Conservation (phyloP, 2,888 invertebrate species). For the Eumerus sabulonum region DNA sequence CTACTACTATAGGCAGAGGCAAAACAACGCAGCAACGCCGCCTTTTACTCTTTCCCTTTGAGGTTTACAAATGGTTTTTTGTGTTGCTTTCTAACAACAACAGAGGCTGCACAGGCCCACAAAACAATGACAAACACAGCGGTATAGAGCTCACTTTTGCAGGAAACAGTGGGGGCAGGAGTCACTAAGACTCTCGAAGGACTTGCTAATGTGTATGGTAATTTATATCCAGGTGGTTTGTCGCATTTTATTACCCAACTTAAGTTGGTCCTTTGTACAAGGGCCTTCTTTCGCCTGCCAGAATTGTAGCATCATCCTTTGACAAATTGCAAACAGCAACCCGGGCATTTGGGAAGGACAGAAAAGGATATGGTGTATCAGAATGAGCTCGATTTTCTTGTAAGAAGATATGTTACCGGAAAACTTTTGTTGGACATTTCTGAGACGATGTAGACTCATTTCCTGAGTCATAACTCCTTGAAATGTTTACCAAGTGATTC, state of each 20-base stretch:
- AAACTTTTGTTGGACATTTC: constrained; percentile 21
- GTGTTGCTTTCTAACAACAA: constrained; percentile 15
- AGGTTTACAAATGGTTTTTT: not conserved
- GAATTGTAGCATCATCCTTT: not conserved
- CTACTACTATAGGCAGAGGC: constrained; percentile 23
- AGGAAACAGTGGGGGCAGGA: constrained; percentile 12
- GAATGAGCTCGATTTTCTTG: constrained; percentile 46
- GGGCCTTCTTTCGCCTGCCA: constrained; percentile 26
- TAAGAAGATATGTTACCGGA: constrained; percentile 41
- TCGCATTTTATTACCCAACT: constrained; percentile 68
- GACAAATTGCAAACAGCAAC: not conserved
- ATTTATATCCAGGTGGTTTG: constrained; percentile 69
- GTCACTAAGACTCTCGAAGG: constrained; percentile 56
- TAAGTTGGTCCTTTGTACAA: constrained; percentile 58
- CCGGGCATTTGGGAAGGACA: not conserved
- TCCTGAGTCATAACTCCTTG: too few relatives aligned
- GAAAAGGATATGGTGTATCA: constrained; percentile 41
- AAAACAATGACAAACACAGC: constrained; percentile 30
- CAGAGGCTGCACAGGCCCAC: not conserved
- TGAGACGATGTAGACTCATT: too few relatives aligned
- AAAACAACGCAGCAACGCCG: constrained; percentile 54
- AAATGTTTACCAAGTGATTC: too few relatives aligned
- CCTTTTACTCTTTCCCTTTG: constrained; percentile 44
- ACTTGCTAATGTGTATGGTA: constrained; percentile 69
- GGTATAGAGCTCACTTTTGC: too few relatives aligned